A percentile compares a stretch with the other conserved stretches of the same genome.
phyloP scores from a whole-genome alignment of 1,140 invertebrate genomes.

The Caenorhabditis briggsae region DNA sequence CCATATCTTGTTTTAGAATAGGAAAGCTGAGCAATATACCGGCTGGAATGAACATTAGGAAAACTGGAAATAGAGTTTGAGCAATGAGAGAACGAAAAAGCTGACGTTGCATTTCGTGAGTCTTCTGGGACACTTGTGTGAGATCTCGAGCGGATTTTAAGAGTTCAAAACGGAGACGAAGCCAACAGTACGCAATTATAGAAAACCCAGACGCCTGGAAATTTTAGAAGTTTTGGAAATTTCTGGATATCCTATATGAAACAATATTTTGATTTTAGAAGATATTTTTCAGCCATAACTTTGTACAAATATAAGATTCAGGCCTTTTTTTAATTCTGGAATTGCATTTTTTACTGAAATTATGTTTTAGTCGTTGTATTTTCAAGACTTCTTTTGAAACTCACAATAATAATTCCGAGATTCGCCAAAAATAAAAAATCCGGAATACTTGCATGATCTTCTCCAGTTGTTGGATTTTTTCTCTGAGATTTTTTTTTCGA shows the following conservation, averaged over 20 bases:
- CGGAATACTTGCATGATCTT: not conserved
- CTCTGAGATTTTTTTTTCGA: not conserved
- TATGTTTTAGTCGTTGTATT: too few species aligned
- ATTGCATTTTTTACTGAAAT: too few species aligned
- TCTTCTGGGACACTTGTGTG: not conserved
- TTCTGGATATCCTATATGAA: not conserved
- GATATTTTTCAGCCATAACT: too few species aligned
- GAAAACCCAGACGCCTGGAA: not conserved
- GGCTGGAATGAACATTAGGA: constrained; percentile 35
- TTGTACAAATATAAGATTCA: too few species aligned
- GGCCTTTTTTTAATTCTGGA: too few species aligned
- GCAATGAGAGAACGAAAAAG: constrained; percentile 1
- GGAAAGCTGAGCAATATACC: constrained; percentile 5
- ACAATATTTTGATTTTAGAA: too few species aligned
- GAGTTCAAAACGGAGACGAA: not conserved
- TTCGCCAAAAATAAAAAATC: not conserved
- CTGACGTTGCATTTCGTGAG: constrained; percentile 9
- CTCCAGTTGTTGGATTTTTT: not conserved
- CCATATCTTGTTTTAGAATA: not conserved
- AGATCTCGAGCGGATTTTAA: not conserved
- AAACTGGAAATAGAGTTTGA: constrained; percentile 4
- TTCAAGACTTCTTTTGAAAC: not conserved
- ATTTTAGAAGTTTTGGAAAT: not conserved
- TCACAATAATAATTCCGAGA: constrained; percentile 12
- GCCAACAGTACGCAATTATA: not conserved